Evolutionary conservation across 2,888 invertebrate species (phyloP), one percentile per base, ranked within the genome.

Genomic region (Trichogramma dendrolimi): DNA sequence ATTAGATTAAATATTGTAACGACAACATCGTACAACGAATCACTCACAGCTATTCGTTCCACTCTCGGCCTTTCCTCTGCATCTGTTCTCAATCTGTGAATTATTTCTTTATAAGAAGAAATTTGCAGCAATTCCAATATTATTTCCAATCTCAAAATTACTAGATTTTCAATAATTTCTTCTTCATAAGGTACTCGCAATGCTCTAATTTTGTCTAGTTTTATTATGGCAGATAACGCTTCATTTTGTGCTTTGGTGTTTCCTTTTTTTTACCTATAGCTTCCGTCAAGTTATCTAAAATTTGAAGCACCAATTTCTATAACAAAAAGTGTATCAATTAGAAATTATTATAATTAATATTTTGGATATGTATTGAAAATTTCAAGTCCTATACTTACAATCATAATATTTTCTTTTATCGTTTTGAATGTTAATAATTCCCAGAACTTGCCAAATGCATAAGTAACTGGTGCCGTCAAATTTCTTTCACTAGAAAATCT

Each of bases 31-130:
- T n/a, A n/a, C n/a, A n/a, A n/a, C n/a, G n/a, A 41, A 50, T 63
- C 46, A 83, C 88, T 85, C 83, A 94, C 94, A 61, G 96, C 96
- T 87, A 97, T 95, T 67, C 93, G 87, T 72, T 93, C 92, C 8
- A 96, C 91, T 41, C 95, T 96, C 14, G 97, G 84, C 91, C 94
- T 96, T 75, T 94, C 94, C 70, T 90, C 89, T 75, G 95, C 91
- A 70, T 91, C 91, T 51, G 87, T 97, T 80, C 96, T 96, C 67
- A 98, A 83, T 38, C 97, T 96, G 75, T 96, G 96, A 97, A 98
- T 98, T 84, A 97, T 97, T 46, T 96, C 96, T 82, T 96, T 97
- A 79, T 97, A 98, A 58, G 96, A 96, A 39, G 96, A 96, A 79
- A 96, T 95, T 85, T 96, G 94, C 68, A 97, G 82, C 73, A 94